phyloP scores from a whole-genome alignment of 2,113 vertebrate species.

The Physeter macrocephalus region DNA sequence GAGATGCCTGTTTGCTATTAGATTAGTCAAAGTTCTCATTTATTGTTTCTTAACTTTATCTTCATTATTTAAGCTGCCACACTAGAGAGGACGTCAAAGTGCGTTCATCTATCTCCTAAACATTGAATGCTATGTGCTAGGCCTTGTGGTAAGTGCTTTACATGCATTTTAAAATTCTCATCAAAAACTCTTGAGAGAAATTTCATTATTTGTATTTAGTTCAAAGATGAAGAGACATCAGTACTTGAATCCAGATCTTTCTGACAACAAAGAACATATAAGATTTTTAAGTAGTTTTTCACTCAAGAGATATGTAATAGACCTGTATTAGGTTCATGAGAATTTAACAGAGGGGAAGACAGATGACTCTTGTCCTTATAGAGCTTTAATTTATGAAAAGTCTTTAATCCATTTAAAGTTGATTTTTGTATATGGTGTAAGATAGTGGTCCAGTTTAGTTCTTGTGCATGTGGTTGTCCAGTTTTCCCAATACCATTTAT shows the following conservation, averaged over 20 bases:
- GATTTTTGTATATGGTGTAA: background rate
- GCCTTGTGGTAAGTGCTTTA: background rate
- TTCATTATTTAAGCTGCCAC: background rate
- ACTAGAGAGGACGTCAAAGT: background rate
- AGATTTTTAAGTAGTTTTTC: background rate
- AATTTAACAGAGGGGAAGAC: background rate
- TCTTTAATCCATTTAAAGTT: background rate
- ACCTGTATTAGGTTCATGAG: background rate
- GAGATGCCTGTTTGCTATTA: background rate
- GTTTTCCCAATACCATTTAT: background rate
- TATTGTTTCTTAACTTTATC: background rate
- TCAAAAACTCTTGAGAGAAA: background rate
- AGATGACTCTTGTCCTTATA: background rate
- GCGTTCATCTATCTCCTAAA: background rate
- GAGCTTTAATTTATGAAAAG: background rate
- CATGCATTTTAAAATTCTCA: background rate
- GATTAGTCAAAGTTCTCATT: background rate
- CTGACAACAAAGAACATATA: background rate
- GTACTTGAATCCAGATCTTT: background rate
- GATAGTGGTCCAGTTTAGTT: background rate
- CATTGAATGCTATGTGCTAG: background rate
- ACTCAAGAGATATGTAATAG: background rate
- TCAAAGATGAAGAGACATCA: background rate
- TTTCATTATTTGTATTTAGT: background rate
- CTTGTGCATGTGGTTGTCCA: background rate